Evolutionary conservation across 2,113 vertebrate genomes (phyloP).

Genomic region (Ameiurus melas): DNA sequence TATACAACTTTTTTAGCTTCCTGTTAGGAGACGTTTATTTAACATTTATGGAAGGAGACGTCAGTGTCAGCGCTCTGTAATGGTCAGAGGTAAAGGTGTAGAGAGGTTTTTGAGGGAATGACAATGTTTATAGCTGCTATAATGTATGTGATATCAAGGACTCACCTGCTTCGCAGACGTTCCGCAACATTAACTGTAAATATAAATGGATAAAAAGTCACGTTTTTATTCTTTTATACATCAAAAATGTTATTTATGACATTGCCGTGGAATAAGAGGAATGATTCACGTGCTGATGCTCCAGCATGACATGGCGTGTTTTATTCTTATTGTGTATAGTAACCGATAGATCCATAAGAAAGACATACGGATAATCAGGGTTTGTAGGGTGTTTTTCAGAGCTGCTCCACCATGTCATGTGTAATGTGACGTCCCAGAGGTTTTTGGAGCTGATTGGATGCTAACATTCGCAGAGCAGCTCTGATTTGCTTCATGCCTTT

Average conservation of each 20-base stretch:
- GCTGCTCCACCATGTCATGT: no score
- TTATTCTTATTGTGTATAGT: neutral
- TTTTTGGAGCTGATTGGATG: neutral
- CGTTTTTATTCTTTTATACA: neutral
- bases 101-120: no score
- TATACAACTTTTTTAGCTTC: no score
- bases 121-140: no score
- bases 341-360: neutral
- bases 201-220: neutral
- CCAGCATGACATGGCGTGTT: neutral
- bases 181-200: neutral
- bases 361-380: neutral
- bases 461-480: neutral
- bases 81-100: no score
- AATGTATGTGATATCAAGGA: no score
- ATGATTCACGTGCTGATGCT: neutral
- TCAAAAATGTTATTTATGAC: neutral
- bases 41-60: neutral
- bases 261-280: neutral
- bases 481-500: neutral
- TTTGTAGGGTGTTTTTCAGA: no score
- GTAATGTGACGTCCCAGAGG: neutral
- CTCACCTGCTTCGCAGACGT: neutral
- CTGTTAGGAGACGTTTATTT: no score
- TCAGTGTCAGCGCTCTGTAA: no score